Conservation (phyloP, 2,888 invertebrate species). For the Drosophila robusta region DNA sequence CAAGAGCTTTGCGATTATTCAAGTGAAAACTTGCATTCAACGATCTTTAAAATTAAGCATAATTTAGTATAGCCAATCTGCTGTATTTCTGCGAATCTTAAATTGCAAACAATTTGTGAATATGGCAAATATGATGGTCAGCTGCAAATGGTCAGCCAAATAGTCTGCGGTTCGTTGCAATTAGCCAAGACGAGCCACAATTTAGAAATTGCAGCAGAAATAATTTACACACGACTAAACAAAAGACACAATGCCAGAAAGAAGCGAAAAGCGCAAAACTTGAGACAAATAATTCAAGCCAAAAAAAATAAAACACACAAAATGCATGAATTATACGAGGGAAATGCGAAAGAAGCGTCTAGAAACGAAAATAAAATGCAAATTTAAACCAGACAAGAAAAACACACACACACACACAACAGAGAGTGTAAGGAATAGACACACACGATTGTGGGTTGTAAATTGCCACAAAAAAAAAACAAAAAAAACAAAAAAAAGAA, state of each 20-base stretch:
- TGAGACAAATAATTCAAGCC: slow-evolving; percentile 38
- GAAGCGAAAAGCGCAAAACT: neutral
- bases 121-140: slow-evolving; percentile 51
- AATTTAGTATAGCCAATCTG: neutral
- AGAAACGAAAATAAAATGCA: slow-evolving; percentile 54
- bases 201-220: slow-evolving; percentile 56
- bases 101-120: slow-evolving; percentile 1
- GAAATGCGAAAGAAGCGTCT: slow-evolving; percentile 30
- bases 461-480: neutral
- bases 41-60: too few relatives aligned
- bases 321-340: slow-evolving; percentile 31
- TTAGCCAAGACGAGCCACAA: slow-evolving; percentile 49
- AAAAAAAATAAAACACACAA: slow-evolving; percentile 13
- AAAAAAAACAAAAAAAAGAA: slow-evolving; percentile 6
- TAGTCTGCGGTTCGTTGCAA: slow-evolving; percentile 54
- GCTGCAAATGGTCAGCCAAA: slow-evolving; percentile 54
- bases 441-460: slow-evolving; percentile 24
- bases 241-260: slow-evolving; percentile 50
- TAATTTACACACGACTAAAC: slow-evolving; percentile 59
- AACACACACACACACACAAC: slow-evolving; percentile 14
- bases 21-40: too few relatives aligned
- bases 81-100: neutral
- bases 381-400: slow-evolving; percentile 29
- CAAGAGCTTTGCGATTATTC: too few relatives aligned
- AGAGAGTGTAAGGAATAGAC: neutral